Evolutionary conservation across 2,113 vertebrate species (phyloP), one percentile per base, ranked within the genome.

Genomic region (Epinephelus lanceolatus): DNA sequence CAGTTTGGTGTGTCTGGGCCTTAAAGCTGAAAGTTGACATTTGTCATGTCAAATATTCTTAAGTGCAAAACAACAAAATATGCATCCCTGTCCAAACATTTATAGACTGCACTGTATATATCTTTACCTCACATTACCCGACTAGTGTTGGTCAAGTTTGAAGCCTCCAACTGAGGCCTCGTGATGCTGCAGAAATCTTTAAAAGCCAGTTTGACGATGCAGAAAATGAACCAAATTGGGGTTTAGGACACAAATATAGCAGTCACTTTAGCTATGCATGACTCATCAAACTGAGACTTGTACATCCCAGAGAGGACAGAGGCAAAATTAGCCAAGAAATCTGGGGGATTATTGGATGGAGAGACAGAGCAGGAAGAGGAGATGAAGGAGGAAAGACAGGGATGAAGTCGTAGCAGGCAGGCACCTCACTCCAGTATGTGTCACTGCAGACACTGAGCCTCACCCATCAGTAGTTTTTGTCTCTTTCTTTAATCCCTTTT

Each of bases 231-330:
- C 23, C 71, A 71, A 66, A 5, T 25, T 23, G 56, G 56, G 52
- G 40, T 77, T 80, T 73, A 47, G 51, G 79, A 78, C 40, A 69
- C 57, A 88, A 81, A 87, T 83, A 79, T 65, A 82, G 47, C 60
- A 65, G 65, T 78, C 53, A 70, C 12, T 37, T 27, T 66, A 70
- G 65, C 40, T 76, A 85, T 80, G 60, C 74, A 63, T 88, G 87
- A 94, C 70, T 92, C 91, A 92, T 90, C 89, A 86, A 56, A 83
- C 67, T 78, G 86, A 85, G 81, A 78, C 67, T 79, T 74, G 59
- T 40, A 27, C 27, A 76, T 78, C 56, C 75, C 53, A 62, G 47
- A 71, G 79, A 80, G 61, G 53, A 77, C 73, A 84, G 59, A 70
- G 51, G 37, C 51, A 72, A 75, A 80, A 67, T 73, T 75, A 77